Percentiles rank a stretch among this genome's conserved stretches.
These are phyloP conservation scores for Sarcophaga bullata DNA, from an alignment of 1,140 invertebrate genomes.

Conservation along the genomic window DNA sequence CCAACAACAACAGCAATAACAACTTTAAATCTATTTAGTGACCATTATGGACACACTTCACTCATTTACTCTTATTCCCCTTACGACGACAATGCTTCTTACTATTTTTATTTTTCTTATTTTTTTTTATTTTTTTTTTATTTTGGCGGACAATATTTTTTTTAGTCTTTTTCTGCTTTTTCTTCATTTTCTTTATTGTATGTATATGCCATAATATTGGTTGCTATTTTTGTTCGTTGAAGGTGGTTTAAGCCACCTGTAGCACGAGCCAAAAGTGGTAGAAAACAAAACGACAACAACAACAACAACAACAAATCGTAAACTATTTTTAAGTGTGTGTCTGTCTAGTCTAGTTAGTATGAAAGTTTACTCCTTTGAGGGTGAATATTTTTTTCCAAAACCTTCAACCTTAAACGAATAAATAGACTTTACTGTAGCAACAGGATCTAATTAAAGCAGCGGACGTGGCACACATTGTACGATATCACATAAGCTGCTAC, in stretches of 20 bases:
- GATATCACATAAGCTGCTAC: no score
- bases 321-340: background rate
- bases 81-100: background rate
- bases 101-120: background rate
- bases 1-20: no score
- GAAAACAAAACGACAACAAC: background rate
- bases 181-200: background rate
- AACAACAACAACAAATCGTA: background rate
- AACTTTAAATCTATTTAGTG: background rate
- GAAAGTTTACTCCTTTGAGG: background rate
- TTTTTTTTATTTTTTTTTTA: background rate
- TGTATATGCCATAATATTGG: background rate
- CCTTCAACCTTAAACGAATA: no score
- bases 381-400: no score
- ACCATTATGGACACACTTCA: conserved; percentile 33
- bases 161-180: background rate
- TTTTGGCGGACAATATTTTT: conserved; percentile 11
- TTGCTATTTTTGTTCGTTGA: background rate
- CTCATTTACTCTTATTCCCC: background rate
- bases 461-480: no score
- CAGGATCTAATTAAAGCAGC: no score
- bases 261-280: conserved; percentile 29
- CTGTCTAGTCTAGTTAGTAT: background rate
- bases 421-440: no score
- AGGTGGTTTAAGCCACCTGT: conserved; percentile 29